Conservation (phyloP, 2,888 invertebrate species). For the Epicampocera succincta region DNA sequence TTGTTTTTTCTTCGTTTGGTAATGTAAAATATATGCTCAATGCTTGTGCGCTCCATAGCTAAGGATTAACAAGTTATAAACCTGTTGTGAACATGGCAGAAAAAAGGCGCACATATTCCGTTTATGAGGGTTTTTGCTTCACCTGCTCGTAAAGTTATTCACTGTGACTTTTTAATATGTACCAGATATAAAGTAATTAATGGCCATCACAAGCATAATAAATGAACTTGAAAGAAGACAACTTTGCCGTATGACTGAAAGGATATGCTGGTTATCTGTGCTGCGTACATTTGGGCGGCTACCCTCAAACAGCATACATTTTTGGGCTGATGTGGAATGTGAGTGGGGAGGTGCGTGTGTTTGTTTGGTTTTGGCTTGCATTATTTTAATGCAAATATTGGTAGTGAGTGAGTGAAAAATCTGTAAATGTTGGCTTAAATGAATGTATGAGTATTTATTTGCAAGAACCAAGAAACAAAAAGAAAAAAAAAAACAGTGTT, state of each 20-base stretch:
- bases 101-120: slow-evolving; percentile 4
- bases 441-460: slow-evolving; percentile 9
- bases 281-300: slow-evolving; percentile 37
- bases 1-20: slow-evolving; percentile 1
- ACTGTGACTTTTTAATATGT: slow-evolving; percentile 52
- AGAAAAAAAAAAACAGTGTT: slow-evolving; percentile 13
- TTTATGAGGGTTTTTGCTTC: not conserved
- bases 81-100: not conserved
- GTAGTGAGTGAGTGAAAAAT: slow-evolving; percentile 30
- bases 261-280: slow-evolving; percentile 15
- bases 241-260: slow-evolving; percentile 11
- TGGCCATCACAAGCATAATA: slow-evolving; percentile 78
- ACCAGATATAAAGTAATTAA: slow-evolving; percentile 64
- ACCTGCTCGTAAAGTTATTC: slow-evolving; percentile 19
- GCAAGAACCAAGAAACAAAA: too few relatives aligned
- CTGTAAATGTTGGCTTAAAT: slow-evolving; percentile 10
- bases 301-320: slow-evolving; percentile 26
- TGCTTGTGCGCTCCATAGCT: slow-evolving; percentile 28
- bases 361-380: not conserved
- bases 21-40: not conserved
- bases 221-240: slow-evolving; percentile 73
- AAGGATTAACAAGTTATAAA: slow-evolving; percentile 56
- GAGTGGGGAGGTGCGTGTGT: too few relatives aligned
- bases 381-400: slow-evolving; percentile 36
- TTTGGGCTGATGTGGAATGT: slow-evolving; percentile 2